Evolutionary conservation across 2,888 invertebrate genomes (phyloP).

Genomic region (Prenolepis imparis): DNA sequence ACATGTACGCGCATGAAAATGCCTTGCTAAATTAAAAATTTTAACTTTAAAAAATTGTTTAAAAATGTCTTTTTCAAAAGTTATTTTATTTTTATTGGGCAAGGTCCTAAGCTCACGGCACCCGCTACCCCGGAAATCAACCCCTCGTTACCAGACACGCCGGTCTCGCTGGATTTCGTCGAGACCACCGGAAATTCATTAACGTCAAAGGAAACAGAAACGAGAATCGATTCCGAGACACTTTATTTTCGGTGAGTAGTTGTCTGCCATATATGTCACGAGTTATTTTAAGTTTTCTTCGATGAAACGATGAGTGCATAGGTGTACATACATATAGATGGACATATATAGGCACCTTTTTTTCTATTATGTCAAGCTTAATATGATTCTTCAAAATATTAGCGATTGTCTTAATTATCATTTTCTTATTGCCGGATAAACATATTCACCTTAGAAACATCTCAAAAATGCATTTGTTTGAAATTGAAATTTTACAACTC

Average conservation of each 20-base stretch:
- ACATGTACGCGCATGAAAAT: no score
- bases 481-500: no score
- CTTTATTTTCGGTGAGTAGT: conserved; percentile 82
- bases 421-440: conserved; percentile 8
- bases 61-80: no score
- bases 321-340: not conserved
- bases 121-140: conserved; percentile 76
- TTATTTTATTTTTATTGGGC: not conserved
- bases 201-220: conserved; percentile 65
- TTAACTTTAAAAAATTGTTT: no score
- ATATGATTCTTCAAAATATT: not conserved
- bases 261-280: conserved; percentile 25
- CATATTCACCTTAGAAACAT: no score
- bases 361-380: conserved; percentile 4
- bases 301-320: not conserved
- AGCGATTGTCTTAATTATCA: not conserved
- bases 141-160: conserved; percentile 79
- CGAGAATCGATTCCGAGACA: conserved; percentile 81
- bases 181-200: conserved; percentile 63
- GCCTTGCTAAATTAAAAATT: no score
- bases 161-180: conserved; percentile 77
- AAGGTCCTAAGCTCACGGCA: conserved; percentile 82
- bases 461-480: no score
- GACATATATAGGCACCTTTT: not conserved
- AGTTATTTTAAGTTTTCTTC: not conserved